Evolutionary conservation across 2,888 invertebrate genomes (phyloP).

Genomic region (Lymantria dispar): DNA sequence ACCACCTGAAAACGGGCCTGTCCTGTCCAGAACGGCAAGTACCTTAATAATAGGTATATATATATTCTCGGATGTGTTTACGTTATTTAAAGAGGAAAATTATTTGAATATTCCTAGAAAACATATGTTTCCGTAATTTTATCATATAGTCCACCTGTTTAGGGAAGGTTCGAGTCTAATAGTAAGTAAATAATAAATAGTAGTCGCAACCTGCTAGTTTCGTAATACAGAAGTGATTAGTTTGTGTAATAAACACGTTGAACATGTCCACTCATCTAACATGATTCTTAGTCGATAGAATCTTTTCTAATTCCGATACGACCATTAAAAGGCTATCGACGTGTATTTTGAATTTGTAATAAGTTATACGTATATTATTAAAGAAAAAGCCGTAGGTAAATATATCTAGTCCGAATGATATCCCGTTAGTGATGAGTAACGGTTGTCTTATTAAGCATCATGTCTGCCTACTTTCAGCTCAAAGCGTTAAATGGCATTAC

Average conservation of each 20-base stretch:
- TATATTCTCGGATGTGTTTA: no score
- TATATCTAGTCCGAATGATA: slow-evolving; percentile 10
- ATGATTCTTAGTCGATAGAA: slow-evolving; percentile 21
- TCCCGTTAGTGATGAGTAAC: slow-evolving; percentile 31
- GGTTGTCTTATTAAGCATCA: slow-evolving; percentile 26
- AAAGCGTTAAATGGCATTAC: slow-evolving; percentile 11
- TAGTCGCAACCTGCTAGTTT: neutral
- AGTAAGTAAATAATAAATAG: no score
- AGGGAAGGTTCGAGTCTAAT: no score
- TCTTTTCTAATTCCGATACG: slow-evolving; percentile 16
- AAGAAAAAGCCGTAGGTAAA: slow-evolving; percentile 8
- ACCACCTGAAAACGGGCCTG: no score
- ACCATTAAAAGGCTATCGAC: slow-evolving; percentile 15
- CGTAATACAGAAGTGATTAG: neutral
- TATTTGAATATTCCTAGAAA: no score
- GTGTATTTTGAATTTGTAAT: slow-evolving; percentile 8
- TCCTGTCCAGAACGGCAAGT: no score
- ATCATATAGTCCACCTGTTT: no score
- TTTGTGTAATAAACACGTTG: slow-evolving; percentile 7
- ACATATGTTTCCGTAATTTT: no score
- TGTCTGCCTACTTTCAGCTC: slow-evolving; percentile 26
- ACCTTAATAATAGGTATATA: no score
- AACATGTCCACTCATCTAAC: slow-evolving; percentile 11
- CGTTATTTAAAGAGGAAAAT: no score
- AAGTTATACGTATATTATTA: slow-evolving; percentile 6